phyloP scores from a whole-genome alignment of 2,113 vertebrate genomes.

The Lagopus leucura region DNA sequence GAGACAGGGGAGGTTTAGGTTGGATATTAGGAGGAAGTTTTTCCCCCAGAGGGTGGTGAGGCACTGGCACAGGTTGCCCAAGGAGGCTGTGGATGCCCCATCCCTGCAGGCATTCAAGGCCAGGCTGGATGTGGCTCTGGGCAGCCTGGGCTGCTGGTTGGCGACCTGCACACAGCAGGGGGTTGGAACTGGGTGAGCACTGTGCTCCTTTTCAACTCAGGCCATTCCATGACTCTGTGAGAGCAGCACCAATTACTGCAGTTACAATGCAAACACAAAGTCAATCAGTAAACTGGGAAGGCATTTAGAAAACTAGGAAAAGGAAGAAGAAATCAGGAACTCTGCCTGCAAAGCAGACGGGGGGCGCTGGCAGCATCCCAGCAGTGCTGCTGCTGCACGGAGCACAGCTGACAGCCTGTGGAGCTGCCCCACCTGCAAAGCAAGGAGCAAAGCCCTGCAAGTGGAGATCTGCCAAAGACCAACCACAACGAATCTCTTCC shows the following conservation, averaged over 20 bases:
- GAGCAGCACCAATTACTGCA: not conserved
- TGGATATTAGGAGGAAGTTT: no score
- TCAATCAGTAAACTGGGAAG: not conserved
- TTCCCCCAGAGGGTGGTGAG: no score
- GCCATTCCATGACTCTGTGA: no score
- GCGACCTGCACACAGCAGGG: no score
- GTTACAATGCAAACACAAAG: not conserved
- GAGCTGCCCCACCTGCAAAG: not conserved
- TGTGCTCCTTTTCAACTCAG: no score
- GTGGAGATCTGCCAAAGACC: not conserved
- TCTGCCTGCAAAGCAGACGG: not conserved
- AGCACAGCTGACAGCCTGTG: not conserved
- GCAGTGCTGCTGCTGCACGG: accelerated
- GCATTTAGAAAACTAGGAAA: not conserved
- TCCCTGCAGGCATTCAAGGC: no score
- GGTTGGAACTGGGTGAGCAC: no score
- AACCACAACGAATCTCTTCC: not conserved
- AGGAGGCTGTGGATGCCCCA: no score
- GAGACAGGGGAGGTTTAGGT: no score
- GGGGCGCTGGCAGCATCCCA: not conserved
- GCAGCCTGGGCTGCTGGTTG: no score
- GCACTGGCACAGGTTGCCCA: no score
- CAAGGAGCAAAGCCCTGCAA: not conserved
- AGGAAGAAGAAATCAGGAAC: not conserved
- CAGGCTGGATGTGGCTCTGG: no score